A percentile compares a stretch with the other conserved stretches of the same genome.
Evolutionary conservation across 2,797 vertebrate species (phyloP).

Genomic region (Megalops cyprinoides): DNA sequence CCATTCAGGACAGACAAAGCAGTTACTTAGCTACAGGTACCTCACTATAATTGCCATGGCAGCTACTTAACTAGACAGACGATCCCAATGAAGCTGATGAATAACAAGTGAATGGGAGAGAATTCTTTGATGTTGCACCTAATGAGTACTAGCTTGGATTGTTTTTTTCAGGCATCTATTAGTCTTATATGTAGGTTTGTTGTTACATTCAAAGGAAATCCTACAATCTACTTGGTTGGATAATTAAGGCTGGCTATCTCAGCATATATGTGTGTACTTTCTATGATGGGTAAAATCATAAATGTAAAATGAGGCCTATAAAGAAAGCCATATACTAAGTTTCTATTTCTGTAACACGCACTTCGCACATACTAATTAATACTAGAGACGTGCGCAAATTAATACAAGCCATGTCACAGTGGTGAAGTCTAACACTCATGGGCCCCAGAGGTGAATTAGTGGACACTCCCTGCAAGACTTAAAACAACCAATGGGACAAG

Average conservation of each 20-base stretch:
- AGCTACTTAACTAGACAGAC: conserved; percentile 25
- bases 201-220: neutral
- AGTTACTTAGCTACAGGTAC: conserved; percentile 24
- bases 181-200: neutral
- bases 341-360: too few species aligned
- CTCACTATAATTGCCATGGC: conserved; percentile 14
- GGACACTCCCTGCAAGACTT: neutral
- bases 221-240: neutral
- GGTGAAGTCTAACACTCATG: neutral
- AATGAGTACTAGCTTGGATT: neutral
- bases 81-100: neutral
- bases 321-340: too few species aligned
- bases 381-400: neutral
- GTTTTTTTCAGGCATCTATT: neutral
- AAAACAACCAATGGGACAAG: neutral
- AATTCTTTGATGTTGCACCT: conserved; percentile 6
- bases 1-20: neutral
- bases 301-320: neutral
- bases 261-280: too few species aligned
- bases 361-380: too few species aligned
- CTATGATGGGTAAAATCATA: neutral
- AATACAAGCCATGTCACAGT: too few species aligned
- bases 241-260: neutral
- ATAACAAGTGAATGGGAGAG: neutral
- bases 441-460: neutral